Evolutionary conservation across 2,113 vertebrate species (phyloP).

Genomic region (Cinclus cinclus): DNA sequence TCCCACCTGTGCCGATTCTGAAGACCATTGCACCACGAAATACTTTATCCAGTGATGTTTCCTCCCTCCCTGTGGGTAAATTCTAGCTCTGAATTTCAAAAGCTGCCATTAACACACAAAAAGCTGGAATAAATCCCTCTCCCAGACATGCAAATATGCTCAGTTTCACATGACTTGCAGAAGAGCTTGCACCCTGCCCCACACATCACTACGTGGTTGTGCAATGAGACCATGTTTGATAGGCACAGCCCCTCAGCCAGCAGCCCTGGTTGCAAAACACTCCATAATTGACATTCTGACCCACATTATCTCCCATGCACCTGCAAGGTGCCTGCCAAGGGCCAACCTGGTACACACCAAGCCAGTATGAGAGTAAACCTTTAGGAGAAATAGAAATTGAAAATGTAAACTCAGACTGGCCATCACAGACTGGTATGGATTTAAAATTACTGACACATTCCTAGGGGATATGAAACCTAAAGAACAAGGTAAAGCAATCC

Average conservation of each 20-base stretch:
- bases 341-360: background rate
- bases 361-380: background rate
- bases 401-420: background rate
- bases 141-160: background rate
- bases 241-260: background rate
- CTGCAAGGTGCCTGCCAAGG: background rate
- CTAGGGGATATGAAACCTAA: background rate
- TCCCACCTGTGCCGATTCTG: background rate
- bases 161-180: conserved; percentile 21
- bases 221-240: conserved; percentile 14
- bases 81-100: background rate
- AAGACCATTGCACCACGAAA: background rate
- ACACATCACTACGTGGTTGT: background rate
- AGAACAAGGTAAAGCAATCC: background rate
- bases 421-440: background rate
- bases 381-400: background rate
- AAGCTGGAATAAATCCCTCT: background rate
- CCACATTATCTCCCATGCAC: background rate
- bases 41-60: background rate
- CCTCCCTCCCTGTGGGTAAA: background rate
- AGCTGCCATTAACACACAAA: background rate
- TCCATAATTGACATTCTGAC: background rate
- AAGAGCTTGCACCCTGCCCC: conserved; percentile 5
- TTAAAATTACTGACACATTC: background rate
- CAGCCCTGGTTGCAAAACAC: background rate